Conservation (phyloP, 2,113 vertebrate species). For the Pao palembangensis region DNA sequence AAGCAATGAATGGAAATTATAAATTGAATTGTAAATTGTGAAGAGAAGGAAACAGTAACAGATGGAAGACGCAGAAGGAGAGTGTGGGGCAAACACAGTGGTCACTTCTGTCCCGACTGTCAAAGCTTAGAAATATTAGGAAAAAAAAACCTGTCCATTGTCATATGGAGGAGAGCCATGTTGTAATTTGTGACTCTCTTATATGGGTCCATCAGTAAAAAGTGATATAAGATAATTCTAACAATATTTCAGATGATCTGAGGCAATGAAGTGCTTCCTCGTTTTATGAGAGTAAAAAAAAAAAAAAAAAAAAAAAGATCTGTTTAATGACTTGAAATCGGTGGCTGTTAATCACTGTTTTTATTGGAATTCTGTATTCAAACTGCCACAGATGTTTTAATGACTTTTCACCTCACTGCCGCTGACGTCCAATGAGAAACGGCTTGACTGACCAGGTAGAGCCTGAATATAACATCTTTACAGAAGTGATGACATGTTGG, state of each 20-base stretch:
- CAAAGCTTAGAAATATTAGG: too few species aligned
- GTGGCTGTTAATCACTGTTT: neutral
- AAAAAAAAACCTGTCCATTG: too few species aligned
- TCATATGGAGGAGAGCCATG: too few species aligned
- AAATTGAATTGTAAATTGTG: slow-evolving; percentile 57
- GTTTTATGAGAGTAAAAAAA: too few species aligned
- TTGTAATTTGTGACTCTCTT: too few species aligned
- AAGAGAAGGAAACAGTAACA: slow-evolving; percentile 46
- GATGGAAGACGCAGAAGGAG: slow-evolving; percentile 69
- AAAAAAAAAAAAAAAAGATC: too few species aligned
- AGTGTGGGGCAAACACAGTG: slow-evolving; percentile 44
- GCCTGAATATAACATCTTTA: neutral
- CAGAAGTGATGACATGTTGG: neutral
- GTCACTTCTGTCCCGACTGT: slow-evolving; percentile 2
- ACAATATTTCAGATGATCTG: too few species aligned
- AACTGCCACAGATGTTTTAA: neutral
- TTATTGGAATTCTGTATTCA: too few species aligned
- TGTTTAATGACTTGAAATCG: slow-evolving; percentile 16
- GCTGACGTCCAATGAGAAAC: neutral
- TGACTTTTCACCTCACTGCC: neutral
- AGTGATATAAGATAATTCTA: too few species aligned
- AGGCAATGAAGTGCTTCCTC: too few species aligned
- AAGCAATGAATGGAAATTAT: slow-evolving; percentile 55
- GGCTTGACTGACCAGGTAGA: neutral
- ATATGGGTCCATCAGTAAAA: too few species aligned